Base-by-base conservation (phyloP, 1,140 invertebrate genomes). In the Lordiphosa stackelbergi region DNA sequence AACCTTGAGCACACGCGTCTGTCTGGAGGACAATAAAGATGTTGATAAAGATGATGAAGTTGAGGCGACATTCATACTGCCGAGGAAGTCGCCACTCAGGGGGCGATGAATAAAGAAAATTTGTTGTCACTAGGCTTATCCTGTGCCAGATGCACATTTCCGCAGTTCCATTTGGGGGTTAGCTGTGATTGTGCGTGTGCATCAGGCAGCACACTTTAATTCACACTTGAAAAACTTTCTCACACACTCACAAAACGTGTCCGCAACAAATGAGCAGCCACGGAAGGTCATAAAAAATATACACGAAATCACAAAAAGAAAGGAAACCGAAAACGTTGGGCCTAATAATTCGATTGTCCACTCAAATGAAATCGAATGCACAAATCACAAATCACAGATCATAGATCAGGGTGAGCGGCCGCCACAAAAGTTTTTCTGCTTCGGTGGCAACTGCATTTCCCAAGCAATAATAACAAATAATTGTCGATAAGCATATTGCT, bases 361-460 rank as follows among this genome's bases (percentile, higher is more conserved):
- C 75, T 83, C 75, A 83, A 83, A 81, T 59, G 77, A 81, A 79
- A 79, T 81, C 71, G 75, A 79, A 81, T 81, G 75, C 71, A 79
- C 71, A 79, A 49, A 49, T 36, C 34, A 24, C 36, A 38, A 81
- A 78, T 65, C 55, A 70, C 35, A 22, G 55, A 62, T 78, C 69
- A 60, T 54, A 64, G 53, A 68, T 57, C 54, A 54, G 49, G 63
- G 53, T 51, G 62, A 69, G 38, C 41, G 55, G 28, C 47, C 37
- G 11, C 48, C 36, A 53, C 53, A 53, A 42, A 42, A 48, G 22
- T 31, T 36, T 24, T 35, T 22, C 35, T 24, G 36, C 41, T 9
- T 34, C 22, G 48, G 42, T 24, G 38, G 37, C 36, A 60, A 79
- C 59, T 60, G 68, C 64, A 68, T 74, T 83, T 81, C 64, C 77